Base-by-base conservation (phyloP, 2,113 vertebrate genomes). In the Pachyramphus minor region DNA sequence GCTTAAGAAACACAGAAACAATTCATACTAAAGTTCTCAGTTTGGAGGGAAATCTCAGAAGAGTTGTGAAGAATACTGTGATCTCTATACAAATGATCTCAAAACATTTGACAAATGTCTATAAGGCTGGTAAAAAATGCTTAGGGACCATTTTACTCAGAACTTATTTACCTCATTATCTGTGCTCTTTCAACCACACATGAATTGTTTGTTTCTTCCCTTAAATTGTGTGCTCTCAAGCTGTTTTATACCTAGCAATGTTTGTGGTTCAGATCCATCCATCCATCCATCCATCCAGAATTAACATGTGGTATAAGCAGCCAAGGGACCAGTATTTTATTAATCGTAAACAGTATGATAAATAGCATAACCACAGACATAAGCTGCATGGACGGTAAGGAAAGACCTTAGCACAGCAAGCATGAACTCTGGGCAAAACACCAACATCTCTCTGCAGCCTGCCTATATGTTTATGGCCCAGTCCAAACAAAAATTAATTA, bases 171-270 rank as follows among this genome's bases (percentile, higher is more conserved):
- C 64, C 37, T 93, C 88, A 63, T 77, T 86, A 78, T 81, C 64
- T 23, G 4, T 52, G 72, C 22, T 68, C 47, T 63, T 84, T 71
- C 73, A 95, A 47, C 47, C 76, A 37, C 21, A 59, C 5, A 18
- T 41, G 69, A 90, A 71, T 75, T 52, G 83, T 87, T 91, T 83
- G 45, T 67, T 95, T 95, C 86, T 72, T 89, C 50, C 50, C 64
- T 83, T 41, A 59, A 67, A 80, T 3, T 22, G 23, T 27, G 17
- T 16, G 42, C 39, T 78, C 49, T 74, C 42, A 84, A 88, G 68
- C 64, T 80, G 64, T 21, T 75, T 84, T 87, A 68, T 60, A 52
- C 63, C 68, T 50, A 59, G 37, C 14, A 80, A 44, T 44, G 42
- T 42, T 3, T 81, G 68, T 68, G 42, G 73, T 56, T 93, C 72